Percentiles rank a stretch among this genome's conserved stretches.
Evolutionary conservation across 23 tunicate species (phyloP).

Genomic region (Oikopleura dioica): DNA sequence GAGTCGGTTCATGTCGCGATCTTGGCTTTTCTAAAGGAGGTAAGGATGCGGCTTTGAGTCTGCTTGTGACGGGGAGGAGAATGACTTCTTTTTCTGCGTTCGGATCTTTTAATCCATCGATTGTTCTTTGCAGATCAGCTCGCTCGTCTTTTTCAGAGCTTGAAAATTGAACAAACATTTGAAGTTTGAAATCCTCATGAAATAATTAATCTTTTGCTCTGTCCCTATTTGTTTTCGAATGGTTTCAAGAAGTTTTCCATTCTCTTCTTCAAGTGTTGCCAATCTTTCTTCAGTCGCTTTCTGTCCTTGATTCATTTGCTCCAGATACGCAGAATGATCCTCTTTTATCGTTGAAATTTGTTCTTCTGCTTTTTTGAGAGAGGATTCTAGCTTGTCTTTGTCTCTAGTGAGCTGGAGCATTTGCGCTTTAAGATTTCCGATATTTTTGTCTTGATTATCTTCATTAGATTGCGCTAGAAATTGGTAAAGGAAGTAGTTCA

Average conservation of each 20-base stretch:
- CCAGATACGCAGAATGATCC: too few relatives aligned
- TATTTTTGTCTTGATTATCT: conserved; percentile 3
- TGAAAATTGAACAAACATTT: not conserved
- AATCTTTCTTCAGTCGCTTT: too few relatives aligned
- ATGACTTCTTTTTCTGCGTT: not conserved
- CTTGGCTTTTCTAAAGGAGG: not conserved
- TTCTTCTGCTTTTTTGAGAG: too few relatives aligned
- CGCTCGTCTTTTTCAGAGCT: too few relatives aligned
- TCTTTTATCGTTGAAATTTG: too few relatives aligned
- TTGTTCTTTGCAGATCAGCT: not conserved
- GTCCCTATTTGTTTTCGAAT: not conserved
- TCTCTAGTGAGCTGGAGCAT: too few relatives aligned
- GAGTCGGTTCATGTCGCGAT: too few relatives aligned
- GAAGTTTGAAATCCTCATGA: not conserved
- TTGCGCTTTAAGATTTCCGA: not conserved
- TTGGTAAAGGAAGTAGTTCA: too few relatives aligned
- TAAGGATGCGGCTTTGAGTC: not conserved
- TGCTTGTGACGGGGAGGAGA: not conserved
- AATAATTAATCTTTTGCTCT: too few relatives aligned
- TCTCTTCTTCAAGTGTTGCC: not conserved
- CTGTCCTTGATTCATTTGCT: too few relatives aligned
- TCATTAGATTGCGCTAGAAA: conserved; percentile 1
- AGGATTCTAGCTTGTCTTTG: too few relatives aligned
- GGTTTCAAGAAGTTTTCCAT: not conserved
- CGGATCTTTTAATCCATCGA: not conserved